Evolutionary conservation across 2,113 vertebrate genomes (phyloP), one percentile per base, ranked within the genome.

Genomic region (Psammodynastes pulverulentus): DNA sequence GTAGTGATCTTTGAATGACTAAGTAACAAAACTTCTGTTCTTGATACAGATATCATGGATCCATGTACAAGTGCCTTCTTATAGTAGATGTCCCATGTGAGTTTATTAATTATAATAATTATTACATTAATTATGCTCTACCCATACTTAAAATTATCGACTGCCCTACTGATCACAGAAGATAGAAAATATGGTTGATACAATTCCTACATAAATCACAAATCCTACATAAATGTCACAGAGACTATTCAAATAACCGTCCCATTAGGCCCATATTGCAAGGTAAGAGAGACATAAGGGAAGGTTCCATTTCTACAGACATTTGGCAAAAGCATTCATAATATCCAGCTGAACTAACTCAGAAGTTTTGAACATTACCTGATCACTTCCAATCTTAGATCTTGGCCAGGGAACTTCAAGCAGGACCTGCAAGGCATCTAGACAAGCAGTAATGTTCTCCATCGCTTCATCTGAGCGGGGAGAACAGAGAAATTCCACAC

Each of bases 401-500:
- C 98, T 97, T 0, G 98, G 98, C 99, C 99, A 99, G 0, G 98
- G 95, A 89, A 98, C 97, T 56, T 98, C 98, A 0, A 99, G 97
- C 91, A 99, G 97, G 23, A 97, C 96, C 95, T 98, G 98, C 52
- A 99, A 97, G 3, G 99, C 98, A 87, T 48, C 97, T 92, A 99
- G 96, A 95, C 98, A 99, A 91, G 98, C 98, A 91, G 96, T 97
- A 87, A 99, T 99, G 94, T 98, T 98, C 94, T 99, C 98, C 98
- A 98, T 98, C 94, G 98, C 97, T 95, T 98, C 97, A 93, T 98
- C 97, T 34, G 98, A 98, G 72, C 98, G 98, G 8, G 98, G 98
- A 23, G 98, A 99, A 94, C 99, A 99, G 13, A 99, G 98, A 97
- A 99, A 99, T 97, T 98, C 98, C 94, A 99, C 98, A 19, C 98